A percentile compares a stretch with the other conserved stretches of the same genome.
Evolutionary conservation across 2,888 invertebrate genomes (phyloP).

Genomic region (Mycalesis mineus): DNA sequence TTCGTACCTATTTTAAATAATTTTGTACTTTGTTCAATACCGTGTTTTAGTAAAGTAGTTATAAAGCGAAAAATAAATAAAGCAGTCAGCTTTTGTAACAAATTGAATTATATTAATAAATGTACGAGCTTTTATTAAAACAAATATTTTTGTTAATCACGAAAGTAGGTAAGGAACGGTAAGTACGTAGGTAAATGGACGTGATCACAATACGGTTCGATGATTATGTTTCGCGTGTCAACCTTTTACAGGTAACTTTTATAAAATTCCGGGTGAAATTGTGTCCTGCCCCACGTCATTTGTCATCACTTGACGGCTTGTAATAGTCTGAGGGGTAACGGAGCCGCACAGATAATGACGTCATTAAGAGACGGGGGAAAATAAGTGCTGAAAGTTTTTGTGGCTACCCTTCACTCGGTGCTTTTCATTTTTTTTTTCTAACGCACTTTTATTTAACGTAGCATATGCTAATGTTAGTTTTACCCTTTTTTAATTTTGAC

Average conservation of each 20-base stretch:
- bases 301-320: constrained; percentile 7
- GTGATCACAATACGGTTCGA: background rate
- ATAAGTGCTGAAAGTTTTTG: constrained; percentile 6
- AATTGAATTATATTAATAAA: too few relatives aligned
- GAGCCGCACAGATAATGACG: constrained; percentile 7
- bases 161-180: background rate
- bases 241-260: background rate
- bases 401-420: background rate
- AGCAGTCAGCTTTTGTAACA: too few relatives aligned
- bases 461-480: too few relatives aligned
- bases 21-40: too few relatives aligned
- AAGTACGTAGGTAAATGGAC: background rate
- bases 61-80: too few relatives aligned
- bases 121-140: too few relatives aligned
- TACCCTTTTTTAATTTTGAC: too few relatives aligned
- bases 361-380: constrained; percentile 6
- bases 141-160: too few relatives aligned
- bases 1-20: too few relatives aligned
- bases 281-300: constrained; percentile 8
- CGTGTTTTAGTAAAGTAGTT: too few relatives aligned
- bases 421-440: background rate
- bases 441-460: background rate
- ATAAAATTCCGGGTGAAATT: constrained; percentile 3
- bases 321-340: constrained; percentile 1
- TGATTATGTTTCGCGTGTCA: background rate